Evolutionary conservation across 1,140 invertebrate genomes (phyloP), one percentile per base, ranked within the genome.

Genomic region (Drosophila neocordata): DNA sequence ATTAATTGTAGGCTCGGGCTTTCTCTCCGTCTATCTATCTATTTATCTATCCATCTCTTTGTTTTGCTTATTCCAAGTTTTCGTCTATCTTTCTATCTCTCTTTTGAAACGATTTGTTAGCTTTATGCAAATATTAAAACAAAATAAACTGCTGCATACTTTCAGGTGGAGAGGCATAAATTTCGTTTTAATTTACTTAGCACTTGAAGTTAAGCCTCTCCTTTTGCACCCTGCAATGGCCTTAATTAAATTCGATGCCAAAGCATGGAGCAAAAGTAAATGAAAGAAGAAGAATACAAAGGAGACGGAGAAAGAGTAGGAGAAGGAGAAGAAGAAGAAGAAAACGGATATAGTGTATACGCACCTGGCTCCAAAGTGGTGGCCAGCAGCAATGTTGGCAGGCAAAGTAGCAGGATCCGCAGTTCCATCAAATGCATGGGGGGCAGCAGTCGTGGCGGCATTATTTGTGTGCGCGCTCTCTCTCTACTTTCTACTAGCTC

Each of bases 341-440:
- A 22, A 24, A 18, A 15, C 4, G 53, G 6, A 11, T 15, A 48
- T 12, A 12, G 15, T 20, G 37, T 12, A 44, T 65, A 83, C 90
- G 73, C 62, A 92, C 91, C 91, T 89, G 91, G 87, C 76, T 92
- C 89, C 34, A 91, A 57, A 51, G 91, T 92, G 66, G 91, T 91
- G 69, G 91, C 91, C 71, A 92, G 73, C 60, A 92, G 65, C 62
- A 92, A 74, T 27, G 91, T 91, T 62, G 91, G 91, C 75, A 92
- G 79, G 77, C 90, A 91, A 72, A 92, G 82, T 61, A 92, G 63
- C 60, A 92, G 70, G 37, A 92, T 75, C 38, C 90, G 84, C 51
- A 91, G 73, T 81, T 92, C 91, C 65, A 91, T 91, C 77, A 91
- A 81, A 74, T 92, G 88, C 81, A 90, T 65, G 69, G 84, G 83